Evolutionary conservation across 2,797 vertebrate species (phyloP), one percentile per base, ranked within the genome.

Genomic region (Halcyon smyrnensis): DNA sequence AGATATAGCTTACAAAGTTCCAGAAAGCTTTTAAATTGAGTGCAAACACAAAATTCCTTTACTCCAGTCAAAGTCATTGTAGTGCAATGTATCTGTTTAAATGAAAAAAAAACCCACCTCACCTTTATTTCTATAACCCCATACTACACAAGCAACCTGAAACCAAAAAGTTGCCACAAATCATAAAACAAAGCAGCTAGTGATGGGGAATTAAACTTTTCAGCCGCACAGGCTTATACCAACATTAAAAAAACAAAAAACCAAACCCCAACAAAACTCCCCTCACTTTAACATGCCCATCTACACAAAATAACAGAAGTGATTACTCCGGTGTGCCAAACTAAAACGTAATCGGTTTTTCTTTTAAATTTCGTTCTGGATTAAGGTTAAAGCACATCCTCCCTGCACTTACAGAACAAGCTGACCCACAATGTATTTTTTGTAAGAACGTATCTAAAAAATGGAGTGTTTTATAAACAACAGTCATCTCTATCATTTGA

Each of bases 111-210:
- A 15, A 7, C 13, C 50, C 25, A 51, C 8, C 32, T 69, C 71
- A 74, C 6, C 7, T 51, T 64, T 36, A 79, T 76, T 79, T 89
- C 70, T 79, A 4, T 39, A 92, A 82, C 14, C 6, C 21, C 68
- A 50, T 15, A 69, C 20, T 28, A 32, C 67, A 84, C n/a, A 83
- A 76, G 21, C 68, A 77, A 60, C 27, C 16, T 54, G 77, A 90
- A 88, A 84, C 34, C 21, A 70, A 60, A 87, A 87, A n/a, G 56
- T 87, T 91, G 82, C 77, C 75, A 87, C 36, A 80, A 77, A 56
- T 50, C 30, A 2, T 32, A 70, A 67, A 84, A 88, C 78, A 94
- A 95, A 95, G 77, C 59, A 93, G n/a, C 30, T 75, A 86, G 32
- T 57, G 85, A 86, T 32, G 16, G 20, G 27, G 80, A 90, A 93